These are phyloP conservation scores for Marisa cornuarietis DNA, from an alignment of 1,140 invertebrate genomes.

Conservation along the genomic window DNA sequence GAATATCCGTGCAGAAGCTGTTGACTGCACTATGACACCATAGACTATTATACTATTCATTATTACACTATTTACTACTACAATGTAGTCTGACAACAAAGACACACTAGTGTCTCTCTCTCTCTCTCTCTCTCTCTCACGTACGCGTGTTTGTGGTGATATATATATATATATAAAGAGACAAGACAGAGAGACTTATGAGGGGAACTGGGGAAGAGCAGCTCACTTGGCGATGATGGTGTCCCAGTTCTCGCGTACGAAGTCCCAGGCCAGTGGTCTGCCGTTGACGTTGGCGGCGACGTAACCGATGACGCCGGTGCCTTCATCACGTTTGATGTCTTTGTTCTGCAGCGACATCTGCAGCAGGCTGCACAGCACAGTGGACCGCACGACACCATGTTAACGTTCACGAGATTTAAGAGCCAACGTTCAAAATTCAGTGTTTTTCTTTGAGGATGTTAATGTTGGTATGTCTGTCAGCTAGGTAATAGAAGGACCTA, in stretches of 20 bases:
- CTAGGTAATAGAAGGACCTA: too few relatives aligned
- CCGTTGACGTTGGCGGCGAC: conserved; percentile 79
- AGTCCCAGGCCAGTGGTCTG: conserved; percentile 78
- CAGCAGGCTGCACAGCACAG: too few relatives aligned
- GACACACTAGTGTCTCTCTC: not conserved
- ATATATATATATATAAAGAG: not conserved
- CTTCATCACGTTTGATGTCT: conserved; percentile 75
- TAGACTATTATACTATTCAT: too few relatives aligned
- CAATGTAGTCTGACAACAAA: too few relatives aligned
- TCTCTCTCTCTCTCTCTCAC: not conserved
- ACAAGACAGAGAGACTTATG: too few relatives aligned
- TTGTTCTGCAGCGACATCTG: conserved; percentile 69
- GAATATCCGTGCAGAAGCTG: not conserved
- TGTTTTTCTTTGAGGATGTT: too few relatives aligned
- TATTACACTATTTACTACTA: too few relatives aligned
- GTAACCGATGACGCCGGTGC: conserved; percentile 74
- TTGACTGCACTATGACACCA: too few relatives aligned
- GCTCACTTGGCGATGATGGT: not conserved
- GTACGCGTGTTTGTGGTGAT: not conserved
- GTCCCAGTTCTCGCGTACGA: conserved; percentile 78
- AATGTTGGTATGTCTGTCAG: too few relatives aligned
- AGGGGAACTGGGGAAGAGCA: not conserved
- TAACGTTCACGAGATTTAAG: too few relatives aligned
- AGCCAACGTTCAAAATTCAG: too few relatives aligned
- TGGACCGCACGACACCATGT: too few relatives aligned